Conservation (phyloP, 2,888 invertebrate genomes). For the Erebia epiphron region DNA sequence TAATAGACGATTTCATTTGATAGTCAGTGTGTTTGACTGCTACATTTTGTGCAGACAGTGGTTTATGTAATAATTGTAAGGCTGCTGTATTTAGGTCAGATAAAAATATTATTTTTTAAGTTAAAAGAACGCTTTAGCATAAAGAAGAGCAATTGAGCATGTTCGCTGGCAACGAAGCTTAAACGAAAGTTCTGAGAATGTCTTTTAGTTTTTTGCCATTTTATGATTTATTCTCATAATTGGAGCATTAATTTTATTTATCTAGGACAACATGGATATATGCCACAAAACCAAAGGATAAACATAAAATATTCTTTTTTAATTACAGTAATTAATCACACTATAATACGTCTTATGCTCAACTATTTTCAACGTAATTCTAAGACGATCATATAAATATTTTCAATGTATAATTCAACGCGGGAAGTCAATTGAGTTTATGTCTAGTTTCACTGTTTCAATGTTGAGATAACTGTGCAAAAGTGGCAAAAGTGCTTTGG, state of each 20-base stretch:
- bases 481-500: constrained; percentile 78
- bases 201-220: no score
- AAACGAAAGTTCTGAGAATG: no score
- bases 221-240: no score
- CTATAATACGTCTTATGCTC: no score
- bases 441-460: constrained; percentile 59
- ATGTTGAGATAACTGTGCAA: constrained; percentile 73
- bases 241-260: background rate
- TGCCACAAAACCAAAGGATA: no score
- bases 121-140: no score
- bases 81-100: background rate
- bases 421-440: constrained; percentile 31
- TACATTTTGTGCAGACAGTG: background rate
- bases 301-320: no score
- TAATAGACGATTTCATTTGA: constrained; percentile 9
- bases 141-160: no score
- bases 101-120: background rate
- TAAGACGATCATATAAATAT: no score
- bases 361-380: no score
- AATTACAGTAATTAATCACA: no score
- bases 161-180: no score
- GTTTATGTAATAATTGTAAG: background rate
- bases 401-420: background rate
- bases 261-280: background rate
- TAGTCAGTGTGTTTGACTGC: background rate